These are phyloP conservation scores for Drosophila silvestris DNA, from an alignment of 2,888 invertebrate genomes.

Conservation along the genomic window DNA sequence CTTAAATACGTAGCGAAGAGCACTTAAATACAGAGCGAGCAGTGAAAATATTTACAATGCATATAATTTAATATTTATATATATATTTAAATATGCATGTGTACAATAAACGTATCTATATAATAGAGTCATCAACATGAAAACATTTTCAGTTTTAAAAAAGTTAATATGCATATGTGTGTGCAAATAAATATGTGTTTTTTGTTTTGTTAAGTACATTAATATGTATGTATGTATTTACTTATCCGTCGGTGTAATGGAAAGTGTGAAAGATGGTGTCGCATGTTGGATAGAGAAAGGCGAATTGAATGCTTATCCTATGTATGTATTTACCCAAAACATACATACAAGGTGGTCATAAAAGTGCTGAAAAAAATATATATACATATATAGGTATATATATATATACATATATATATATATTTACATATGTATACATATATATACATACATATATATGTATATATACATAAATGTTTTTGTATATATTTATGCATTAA, in stretches of 20 bases:
- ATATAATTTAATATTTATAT: constrained; percentile 11
- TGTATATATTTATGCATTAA: not conserved
- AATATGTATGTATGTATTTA: not conserved
- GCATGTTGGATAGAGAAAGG: constrained; percentile 3
- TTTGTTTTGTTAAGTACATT: constrained; percentile 18
- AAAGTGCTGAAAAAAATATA: constrained; percentile 1
- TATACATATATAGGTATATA: not conserved
- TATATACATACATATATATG: not conserved
- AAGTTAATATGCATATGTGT: constrained; percentile 7
- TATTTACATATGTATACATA: not conserved
- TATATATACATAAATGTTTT: constrained; percentile 5
- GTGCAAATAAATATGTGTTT: constrained; percentile 1
- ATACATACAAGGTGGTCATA: constrained; percentile 1
- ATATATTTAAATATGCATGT: constrained; percentile 9
- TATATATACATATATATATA: constrained; percentile 1
- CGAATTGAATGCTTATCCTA: constrained; percentile 2
- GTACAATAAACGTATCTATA: not conserved
- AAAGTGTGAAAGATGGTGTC: constrained; percentile 9
- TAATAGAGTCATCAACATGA: constrained; percentile 11
- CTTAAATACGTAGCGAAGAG: not conserved
- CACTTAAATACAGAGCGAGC: constrained; percentile 3
- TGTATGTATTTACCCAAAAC: constrained; percentile 13
- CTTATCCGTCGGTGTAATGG: not conserved
- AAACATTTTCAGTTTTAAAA: constrained; percentile 9
- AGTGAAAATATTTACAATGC: constrained; percentile 5